phyloP scores from a whole-genome alignment of 23 tunicate species.

The Halocynthia roretzi region DNA sequence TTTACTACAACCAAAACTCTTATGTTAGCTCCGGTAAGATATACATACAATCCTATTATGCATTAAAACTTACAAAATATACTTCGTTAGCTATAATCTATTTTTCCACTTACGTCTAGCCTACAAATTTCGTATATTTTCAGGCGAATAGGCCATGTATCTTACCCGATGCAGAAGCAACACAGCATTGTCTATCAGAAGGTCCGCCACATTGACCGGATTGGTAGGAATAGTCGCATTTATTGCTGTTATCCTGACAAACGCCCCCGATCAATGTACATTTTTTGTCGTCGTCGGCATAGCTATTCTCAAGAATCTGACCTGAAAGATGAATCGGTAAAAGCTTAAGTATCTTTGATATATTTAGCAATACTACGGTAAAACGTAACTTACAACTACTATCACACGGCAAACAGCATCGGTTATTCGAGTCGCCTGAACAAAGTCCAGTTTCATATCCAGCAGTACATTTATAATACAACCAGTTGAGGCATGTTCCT shows the following conservation, averaged over 20 bases:
- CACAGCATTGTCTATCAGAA: conserved; percentile 66
- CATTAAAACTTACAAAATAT: too few relatives aligned
- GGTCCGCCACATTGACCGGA: conserved; percentile 73
- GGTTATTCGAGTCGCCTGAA: conserved; percentile 56
- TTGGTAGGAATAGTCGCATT: conserved; percentile 49
- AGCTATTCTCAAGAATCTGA: neutral
- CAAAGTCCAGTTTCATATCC: conserved; percentile 77
- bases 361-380: neutral
- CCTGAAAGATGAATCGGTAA: conserved; percentile 1
- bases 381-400: conserved; percentile 26
- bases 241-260: conserved; percentile 79
- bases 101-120: too few relatives aligned
- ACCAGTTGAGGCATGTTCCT: conserved; percentile 76
- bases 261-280: conserved; percentile 53
- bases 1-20: too few relatives aligned
- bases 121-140: too few relatives aligned
- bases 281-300: conserved; percentile 24
- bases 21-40: too few relatives aligned
- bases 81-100: too few relatives aligned
- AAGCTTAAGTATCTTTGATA: neutral
- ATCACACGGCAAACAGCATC: conserved; percentile 68
- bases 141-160: too few relatives aligned
- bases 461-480: conserved; percentile 72
- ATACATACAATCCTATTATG: too few relatives aligned
- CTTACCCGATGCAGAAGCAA: too few relatives aligned